A percentile compares a stretch with the other conserved stretches of the same genome.
These are phyloP conservation scores for Monoplex corrugatus DNA, from an alignment of 2,888 invertebrate genomes.

Conservation along the genomic window DNA sequence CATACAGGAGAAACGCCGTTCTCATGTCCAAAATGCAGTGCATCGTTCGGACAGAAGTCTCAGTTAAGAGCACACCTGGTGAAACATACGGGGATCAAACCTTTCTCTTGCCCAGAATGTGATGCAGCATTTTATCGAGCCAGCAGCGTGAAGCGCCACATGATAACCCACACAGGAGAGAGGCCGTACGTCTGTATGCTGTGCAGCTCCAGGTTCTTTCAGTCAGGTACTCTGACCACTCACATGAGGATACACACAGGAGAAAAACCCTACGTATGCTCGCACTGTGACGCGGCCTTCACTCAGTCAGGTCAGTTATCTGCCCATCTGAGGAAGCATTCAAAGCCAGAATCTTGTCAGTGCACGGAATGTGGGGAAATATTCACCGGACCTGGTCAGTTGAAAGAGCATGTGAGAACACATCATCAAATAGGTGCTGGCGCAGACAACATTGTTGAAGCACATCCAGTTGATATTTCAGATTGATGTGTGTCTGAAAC, in stretches of 20 bases:
- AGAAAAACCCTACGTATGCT: not conserved
- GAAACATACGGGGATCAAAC: not conserved
- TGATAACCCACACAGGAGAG: not conserved
- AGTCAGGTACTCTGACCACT: not conserved
- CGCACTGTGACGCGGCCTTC: not conserved
- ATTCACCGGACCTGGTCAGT: not conserved
- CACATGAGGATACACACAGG: not conserved
- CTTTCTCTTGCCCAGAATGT: not conserved
- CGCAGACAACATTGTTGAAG: too few relatives aligned
- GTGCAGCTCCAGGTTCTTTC: not conserved
- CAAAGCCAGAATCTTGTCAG: not conserved
- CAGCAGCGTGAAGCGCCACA: not conserved
- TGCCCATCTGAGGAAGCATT: not conserved
- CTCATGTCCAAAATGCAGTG: too few relatives aligned
- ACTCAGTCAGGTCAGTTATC: not conserved
- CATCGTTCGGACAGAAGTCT: not conserved
- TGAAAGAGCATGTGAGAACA: not conserved
- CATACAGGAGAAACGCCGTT: not conserved
- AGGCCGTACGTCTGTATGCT: not conserved
- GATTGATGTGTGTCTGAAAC: too few relatives aligned
- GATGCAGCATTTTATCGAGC: not conserved
- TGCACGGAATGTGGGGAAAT: not conserved
- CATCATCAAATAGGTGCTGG: too few relatives aligned
- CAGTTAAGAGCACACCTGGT: not conserved
- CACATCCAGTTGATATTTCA: too few relatives aligned